Conservation (phyloP, 92 coral and sea anemone genomes). For the Zoanthus solanderi region DNA sequence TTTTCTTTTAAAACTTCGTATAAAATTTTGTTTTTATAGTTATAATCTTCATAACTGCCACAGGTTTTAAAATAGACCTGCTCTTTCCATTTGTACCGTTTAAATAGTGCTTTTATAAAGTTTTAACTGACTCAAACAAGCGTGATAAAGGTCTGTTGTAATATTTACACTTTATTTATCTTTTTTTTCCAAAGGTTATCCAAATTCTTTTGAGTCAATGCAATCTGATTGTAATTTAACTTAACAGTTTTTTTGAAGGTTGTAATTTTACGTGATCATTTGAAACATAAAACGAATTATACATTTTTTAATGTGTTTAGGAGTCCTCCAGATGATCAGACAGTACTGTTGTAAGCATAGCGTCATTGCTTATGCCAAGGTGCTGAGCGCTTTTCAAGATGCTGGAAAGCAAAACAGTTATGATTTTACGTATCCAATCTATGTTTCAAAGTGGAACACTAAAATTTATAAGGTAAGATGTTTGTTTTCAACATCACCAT, state of each 20-base stretch:
- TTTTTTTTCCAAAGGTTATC: no score
- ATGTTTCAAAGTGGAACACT: slow-evolving; percentile 58
- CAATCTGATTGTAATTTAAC: no score
- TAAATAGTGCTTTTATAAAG: no score
- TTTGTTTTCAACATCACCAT: not conserved
- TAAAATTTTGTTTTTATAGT: no score
- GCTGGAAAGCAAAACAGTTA: slow-evolving; percentile 72
- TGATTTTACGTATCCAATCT: slow-evolving; percentile 86
- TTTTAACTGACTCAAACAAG: no score
- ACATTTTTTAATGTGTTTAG: slow-evolving; percentile 12
- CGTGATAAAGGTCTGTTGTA: no score
- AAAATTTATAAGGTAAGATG: slow-evolving; percentile 3
- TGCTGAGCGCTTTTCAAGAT: slow-evolving; percentile 68
- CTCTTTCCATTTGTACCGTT: no score
- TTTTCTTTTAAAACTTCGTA: no score
- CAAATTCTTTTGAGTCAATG: no score
- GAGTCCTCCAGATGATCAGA: slow-evolving; percentile 64
- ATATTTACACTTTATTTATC: no score
- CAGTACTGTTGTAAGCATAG: slow-evolving; percentile 72
- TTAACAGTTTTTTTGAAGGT: not conserved
- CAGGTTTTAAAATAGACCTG: no score
- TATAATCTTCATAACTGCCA: no score
- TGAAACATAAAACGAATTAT: not conserved
- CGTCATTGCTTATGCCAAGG: slow-evolving; percentile 54
- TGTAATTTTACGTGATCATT: not conserved